Percentiles rank a stretch among this genome's conserved stretches.
Conservation (phyloP, 1,140 invertebrate genomes). For the Eueides isabella region DNA sequence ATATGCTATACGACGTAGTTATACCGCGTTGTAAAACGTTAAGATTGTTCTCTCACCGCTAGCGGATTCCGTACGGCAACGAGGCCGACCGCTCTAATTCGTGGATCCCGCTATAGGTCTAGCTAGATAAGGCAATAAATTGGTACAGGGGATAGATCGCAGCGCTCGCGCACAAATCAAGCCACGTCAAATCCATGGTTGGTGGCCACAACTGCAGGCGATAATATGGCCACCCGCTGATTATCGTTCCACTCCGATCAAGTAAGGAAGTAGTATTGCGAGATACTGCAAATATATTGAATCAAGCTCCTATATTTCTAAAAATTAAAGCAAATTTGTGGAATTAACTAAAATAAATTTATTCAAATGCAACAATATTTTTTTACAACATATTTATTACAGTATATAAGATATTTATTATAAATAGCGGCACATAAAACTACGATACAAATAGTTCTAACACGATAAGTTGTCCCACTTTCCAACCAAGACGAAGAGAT, state of each 20-base stretch:
- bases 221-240: slow-evolving; percentile 64
- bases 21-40: background rate
- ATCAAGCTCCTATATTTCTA: background rate
- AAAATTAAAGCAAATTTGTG: background rate
- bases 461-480: slow-evolving; percentile 50
- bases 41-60: slow-evolving; percentile 17
- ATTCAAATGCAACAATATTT: background rate
- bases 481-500: slow-evolving; percentile 44
- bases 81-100: slow-evolving; percentile 53
- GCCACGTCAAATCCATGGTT: slow-evolving; percentile 67
- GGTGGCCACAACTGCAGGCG: slow-evolving; percentile 63
- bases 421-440: slow-evolving; percentile 43
- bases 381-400: background rate
- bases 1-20: background rate
- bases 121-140: slow-evolving; percentile 72
- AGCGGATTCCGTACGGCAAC: slow-evolving; percentile 30
- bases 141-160: slow-evolving; percentile 62
- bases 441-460: slow-evolving; percentile 46
- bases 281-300: slow-evolving; percentile 15
- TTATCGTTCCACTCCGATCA: slow-evolving; percentile 51
- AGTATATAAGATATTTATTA: background rate
- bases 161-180: slow-evolving; percentile 70
- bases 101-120: slow-evolving; percentile 55
- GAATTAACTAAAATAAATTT: background rate
- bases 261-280: slow-evolving; percentile 15